Evolutionary conservation across 2,888 invertebrate species (phyloP).

Genomic region (Drosophila koepferae): DNA sequence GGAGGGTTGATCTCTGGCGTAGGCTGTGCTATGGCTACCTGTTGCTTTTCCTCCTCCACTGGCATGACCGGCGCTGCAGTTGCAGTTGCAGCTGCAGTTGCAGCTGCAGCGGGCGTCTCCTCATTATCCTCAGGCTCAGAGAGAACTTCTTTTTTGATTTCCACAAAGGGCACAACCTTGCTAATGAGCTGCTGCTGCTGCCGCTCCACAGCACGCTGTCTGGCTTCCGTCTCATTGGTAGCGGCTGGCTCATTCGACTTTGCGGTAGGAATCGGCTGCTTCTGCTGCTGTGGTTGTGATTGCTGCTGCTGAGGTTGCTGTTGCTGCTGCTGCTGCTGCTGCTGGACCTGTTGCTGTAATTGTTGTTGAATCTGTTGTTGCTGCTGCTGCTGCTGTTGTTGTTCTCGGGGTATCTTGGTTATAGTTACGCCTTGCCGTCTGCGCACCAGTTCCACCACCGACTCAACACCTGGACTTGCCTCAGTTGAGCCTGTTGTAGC

Average conservation of each 20-base stretch:
- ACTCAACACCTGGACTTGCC: slow-evolving; percentile 43
- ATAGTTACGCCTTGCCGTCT: slow-evolving; percentile 82
- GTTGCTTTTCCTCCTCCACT: slow-evolving; percentile 51
- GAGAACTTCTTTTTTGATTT: slow-evolving; percentile 80
- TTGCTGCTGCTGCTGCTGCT: slow-evolving; percentile 10
- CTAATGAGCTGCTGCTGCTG: slow-evolving; percentile 69
- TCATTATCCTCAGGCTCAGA: slow-evolving; percentile 74
- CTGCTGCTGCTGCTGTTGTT: slow-evolving; percentile 22
- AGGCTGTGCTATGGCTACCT: slow-evolving; percentile 2
- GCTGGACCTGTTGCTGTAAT: slow-evolving; percentile 11
- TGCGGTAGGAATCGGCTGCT: not conserved
- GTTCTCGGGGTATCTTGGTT: slow-evolving; percentile 74
- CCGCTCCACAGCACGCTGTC: slow-evolving; percentile 57
- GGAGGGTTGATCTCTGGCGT: slow-evolving; percentile 4
- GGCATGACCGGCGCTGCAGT: slow-evolving; percentile 7
- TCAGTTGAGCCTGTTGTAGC: not conserved
- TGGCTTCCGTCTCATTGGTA: slow-evolving; percentile 20
- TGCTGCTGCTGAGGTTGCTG: slow-evolving; percentile 21
- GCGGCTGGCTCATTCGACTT: slow-evolving; percentile 17
- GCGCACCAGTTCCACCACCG: slow-evolving; percentile 72
- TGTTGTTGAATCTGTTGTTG: slow-evolving; percentile 11
- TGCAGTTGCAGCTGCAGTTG: not conserved
- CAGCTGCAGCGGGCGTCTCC: slow-evolving; percentile 16
- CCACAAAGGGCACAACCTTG: slow-evolving; percentile 78
- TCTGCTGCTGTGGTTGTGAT: not conserved